Conservation (phyloP, 2,113 vertebrate species). For the Megaceryle torquata region DNA sequence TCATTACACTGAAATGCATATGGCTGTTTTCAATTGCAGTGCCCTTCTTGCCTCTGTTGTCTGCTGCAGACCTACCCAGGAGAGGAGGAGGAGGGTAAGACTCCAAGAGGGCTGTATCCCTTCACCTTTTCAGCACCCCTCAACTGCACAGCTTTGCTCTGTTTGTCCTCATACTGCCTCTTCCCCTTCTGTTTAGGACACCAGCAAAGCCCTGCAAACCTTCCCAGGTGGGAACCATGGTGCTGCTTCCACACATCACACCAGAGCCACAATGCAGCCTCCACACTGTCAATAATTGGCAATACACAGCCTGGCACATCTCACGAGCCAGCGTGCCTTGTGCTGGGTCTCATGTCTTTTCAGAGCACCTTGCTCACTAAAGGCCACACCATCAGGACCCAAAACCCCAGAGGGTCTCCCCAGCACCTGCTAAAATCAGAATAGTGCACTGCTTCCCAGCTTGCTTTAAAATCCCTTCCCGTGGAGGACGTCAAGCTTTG, state of each 20-base stretch:
- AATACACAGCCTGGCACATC: not conserved
- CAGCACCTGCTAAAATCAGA: slow-evolving; percentile 14
- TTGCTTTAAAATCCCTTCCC: slow-evolving; percentile 33
- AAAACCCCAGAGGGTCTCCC: not conserved
- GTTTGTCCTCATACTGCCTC: accelerated
- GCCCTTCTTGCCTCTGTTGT: not conserved
- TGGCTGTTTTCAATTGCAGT: not conserved
- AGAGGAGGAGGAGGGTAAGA: not conserved
- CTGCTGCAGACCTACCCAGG: not conserved
- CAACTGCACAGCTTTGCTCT: not conserved
- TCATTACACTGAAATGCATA: not conserved
- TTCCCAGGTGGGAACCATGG: not conserved
- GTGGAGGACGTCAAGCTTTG: slow-evolving; percentile 11
- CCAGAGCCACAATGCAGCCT: not conserved
- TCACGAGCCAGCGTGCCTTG: accelerated
- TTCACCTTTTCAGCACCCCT: not conserved
- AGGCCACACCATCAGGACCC: not conserved
- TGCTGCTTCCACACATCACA: not conserved
- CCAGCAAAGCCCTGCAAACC: not conserved
- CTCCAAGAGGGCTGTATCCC: not conserved
- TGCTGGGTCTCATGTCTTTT: accelerated
- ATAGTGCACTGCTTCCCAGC: not conserved
- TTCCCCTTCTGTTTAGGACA: not conserved
- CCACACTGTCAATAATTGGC: not conserved
- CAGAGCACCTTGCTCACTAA: not conserved